Base-by-base conservation (phyloP, 2,113 vertebrate genomes). In the Sander lucioperca region DNA sequence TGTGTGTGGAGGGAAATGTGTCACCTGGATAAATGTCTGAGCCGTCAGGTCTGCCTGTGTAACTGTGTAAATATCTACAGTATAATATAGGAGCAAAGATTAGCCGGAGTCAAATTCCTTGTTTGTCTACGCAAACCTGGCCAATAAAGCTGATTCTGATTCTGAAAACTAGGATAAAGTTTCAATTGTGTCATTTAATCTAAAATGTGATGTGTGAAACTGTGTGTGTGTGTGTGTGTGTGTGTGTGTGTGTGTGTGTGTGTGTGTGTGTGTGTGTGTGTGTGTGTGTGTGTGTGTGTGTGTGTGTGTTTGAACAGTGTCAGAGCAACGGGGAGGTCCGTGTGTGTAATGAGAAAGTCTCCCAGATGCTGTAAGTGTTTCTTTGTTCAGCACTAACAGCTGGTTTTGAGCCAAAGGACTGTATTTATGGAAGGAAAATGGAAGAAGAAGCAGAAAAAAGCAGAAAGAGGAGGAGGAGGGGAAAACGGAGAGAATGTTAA, bases 381-480 rank as follows among this genome's bases (percentile, higher is more conserved):
- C 86, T 92, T 92, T 94, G 90, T 94, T 91, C 75, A 64, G 76
- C 72, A 73, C 66, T 83, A 92, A 92, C 92, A 93, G 93, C 93
- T 94, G 93, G 89, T 91, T 72, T 79, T 50, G 50, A 73, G 84
- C 89, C 90, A 87, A 77, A 87, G 11, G 12, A 81, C 89, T 77
- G 74, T 77, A 85, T 83, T 94, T 94, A 93, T 82, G 77, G 76
- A 86, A 82, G 80, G 72, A 89, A 90, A 92, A 88, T 89, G 83
- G 83, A 88, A 86, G 84, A 66, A 74, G 86, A 67, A 56, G 83
- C 72, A 82, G 72, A 79, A 88, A 79, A 48, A 66, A 75, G 81
- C 36, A 70, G 72, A 58, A 67, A 48, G 53, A 59, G 54, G 39
- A n/a, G 63, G 21, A 25, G 51, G 33, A 39, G 30, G 43, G 45